A percentile compares a stretch with the other conserved stretches of the same genome.
Evolutionary conservation across 2,797 vertebrate genomes (phyloP).

Genomic region (Scleropages formosus): DNA sequence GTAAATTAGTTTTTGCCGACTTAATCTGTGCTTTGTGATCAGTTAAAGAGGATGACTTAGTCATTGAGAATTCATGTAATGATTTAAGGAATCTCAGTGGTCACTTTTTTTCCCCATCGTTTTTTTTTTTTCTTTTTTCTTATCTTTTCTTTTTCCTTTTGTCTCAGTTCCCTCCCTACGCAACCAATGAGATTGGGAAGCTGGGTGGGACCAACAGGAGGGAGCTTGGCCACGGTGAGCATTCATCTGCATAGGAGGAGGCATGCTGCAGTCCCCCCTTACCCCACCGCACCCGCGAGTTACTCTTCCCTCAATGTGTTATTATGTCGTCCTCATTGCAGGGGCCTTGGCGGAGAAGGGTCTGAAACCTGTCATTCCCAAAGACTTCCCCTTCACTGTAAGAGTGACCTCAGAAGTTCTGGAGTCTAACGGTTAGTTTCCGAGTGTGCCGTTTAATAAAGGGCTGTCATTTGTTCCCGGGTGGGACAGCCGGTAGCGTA

Average conservation of each 20-base stretch:
- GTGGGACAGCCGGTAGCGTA: not conserved
- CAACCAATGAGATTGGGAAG: constrained; percentile 93
- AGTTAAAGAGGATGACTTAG: too few relatives aligned
- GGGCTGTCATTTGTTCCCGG: not conserved
- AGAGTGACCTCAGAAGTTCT: constrained; percentile 95
- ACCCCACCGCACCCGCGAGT: too few relatives aligned
- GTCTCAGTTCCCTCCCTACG: constrained; percentile 93
- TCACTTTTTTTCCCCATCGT: too few relatives aligned
- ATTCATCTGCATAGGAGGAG: constrained; percentile 22
- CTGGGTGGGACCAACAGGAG: constrained; percentile 83
- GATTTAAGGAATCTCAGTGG: too few relatives aligned
- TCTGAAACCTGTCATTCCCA: constrained; percentile 86
- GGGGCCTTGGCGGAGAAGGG: constrained; percentile 93
- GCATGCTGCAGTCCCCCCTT: not conserved
- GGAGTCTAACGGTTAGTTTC: constrained; percentile 86
- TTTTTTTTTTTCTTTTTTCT: not conserved
- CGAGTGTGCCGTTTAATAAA: not conserved
- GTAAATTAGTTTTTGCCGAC: too few relatives aligned
- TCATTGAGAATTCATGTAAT: too few relatives aligned
- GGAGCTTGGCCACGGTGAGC: constrained; percentile 93
- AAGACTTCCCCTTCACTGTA: constrained; percentile 94
- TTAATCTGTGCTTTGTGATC: too few relatives aligned
- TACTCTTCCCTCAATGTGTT: not conserved
- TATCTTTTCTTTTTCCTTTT: not conserved
- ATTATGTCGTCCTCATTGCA: constrained; percentile 52